Conservation (phyloP, 2,888 invertebrate genomes). For the Drosophila macrospina region DNA sequence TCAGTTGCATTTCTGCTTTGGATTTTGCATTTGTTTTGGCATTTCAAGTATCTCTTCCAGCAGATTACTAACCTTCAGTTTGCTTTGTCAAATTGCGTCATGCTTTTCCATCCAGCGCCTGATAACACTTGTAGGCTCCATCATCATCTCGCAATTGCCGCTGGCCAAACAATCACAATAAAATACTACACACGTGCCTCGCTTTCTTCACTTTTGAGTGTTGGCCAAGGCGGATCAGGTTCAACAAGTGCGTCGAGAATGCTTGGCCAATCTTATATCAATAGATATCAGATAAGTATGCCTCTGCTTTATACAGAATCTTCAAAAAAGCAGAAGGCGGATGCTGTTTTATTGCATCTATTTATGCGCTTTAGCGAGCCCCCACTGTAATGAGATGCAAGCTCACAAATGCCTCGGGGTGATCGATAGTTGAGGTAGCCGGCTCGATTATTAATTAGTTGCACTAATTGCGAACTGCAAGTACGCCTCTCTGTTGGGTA, state of each 20-base stretch:
- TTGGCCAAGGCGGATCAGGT: conserved; percentile 3
- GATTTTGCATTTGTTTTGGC: conserved; percentile 19
- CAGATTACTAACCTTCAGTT: conserved; percentile 9
- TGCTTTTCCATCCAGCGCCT: background rate
- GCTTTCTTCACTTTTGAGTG: conserved; percentile 10
- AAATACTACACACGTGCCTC: conserved; percentile 38
- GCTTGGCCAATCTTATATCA: background rate
- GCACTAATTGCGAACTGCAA: conserved; percentile 51
- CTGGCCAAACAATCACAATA: conserved; percentile 14
- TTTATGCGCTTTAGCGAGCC: background rate
- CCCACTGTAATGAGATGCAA: background rate
- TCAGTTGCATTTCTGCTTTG: conserved; percentile 29
- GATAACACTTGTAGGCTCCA: conserved; percentile 16
- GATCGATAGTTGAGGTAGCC: conserved; percentile 22
- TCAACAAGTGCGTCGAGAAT: background rate
- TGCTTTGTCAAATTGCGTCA: conserved; percentile 26
- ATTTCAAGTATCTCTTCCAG: conserved; percentile 11
- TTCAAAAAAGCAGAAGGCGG: too few relatives aligned
- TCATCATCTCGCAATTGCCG: conserved; percentile 2
- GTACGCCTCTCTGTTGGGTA: conserved; percentile 9
- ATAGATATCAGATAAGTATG: too few relatives aligned
- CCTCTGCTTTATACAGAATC: too few relatives aligned
- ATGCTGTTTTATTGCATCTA: too few relatives aligned
- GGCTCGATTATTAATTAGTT: conserved; percentile 58
- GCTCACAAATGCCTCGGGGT: conserved; percentile 2